Conservation (phyloP, 1,140 invertebrate species). For the Polyergus mexicanus region DNA sequence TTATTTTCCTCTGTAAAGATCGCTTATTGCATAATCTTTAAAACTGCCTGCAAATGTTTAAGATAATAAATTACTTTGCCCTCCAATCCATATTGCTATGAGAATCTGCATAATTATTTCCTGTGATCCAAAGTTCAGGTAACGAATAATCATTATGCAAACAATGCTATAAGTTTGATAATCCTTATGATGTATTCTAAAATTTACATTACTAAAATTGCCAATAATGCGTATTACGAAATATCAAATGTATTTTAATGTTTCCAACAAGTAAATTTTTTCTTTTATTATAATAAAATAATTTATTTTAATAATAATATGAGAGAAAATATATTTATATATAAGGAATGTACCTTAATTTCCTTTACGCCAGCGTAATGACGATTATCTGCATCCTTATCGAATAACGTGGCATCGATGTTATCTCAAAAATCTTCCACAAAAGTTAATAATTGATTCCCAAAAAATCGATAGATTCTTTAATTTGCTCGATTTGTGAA, state of each 20-base stretch:
- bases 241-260: neutral
- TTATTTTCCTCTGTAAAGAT: neutral
- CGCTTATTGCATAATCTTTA: neutral
- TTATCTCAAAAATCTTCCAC: neutral
- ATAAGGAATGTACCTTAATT: neutral
- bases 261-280: neutral
- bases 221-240: neutral
- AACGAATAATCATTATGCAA: conserved; percentile 84
- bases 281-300: too few relatives aligned
- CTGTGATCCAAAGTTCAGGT: conserved; percentile 85
- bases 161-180: conserved; percentile 85
- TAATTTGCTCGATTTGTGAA: conserved; percentile 84
- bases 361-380: neutral
- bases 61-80: conserved; percentile 47
- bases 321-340: neutral
- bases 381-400: neutral
- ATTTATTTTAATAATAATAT: neutral
- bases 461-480: conserved; percentile 84
- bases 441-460: conserved; percentile 79
- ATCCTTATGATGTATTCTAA: conserved; percentile 82
- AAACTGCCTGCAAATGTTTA: neutral
- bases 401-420: neutral
- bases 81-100: neutral
- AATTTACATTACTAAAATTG: neutral
- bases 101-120: conserved; percentile 87